Evolutionary conservation across 1,140 invertebrate species (phyloP).

Genomic region (Andricus grossulariae): DNA sequence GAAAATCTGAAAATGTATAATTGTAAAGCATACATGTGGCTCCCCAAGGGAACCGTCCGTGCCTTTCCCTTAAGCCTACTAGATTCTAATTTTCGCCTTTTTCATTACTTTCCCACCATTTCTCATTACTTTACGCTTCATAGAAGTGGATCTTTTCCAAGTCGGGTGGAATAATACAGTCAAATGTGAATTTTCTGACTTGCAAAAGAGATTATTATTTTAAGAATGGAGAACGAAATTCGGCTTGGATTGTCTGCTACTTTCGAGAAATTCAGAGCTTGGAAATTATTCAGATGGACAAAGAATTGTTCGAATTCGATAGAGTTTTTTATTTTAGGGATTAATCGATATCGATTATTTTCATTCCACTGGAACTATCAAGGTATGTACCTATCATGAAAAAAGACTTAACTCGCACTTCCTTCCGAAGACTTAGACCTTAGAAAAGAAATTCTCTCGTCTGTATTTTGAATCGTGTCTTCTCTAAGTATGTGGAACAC

Average conservation of each 20-base stretch:
- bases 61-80: constrained; percentile 12
- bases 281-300: too few relatives aligned
- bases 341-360: neutral
- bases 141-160: too few relatives aligned
- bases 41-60: constrained; percentile 25
- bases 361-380: neutral
- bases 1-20: constrained; percentile 4
- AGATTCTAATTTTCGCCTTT: neutral
- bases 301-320: too few relatives aligned
- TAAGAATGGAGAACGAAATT: too few relatives aligned
- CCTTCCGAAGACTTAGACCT: neutral
- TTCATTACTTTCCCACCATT: neutral
- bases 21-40: constrained; percentile 5
- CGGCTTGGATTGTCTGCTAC: too few relatives aligned
- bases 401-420: constrained; percentile 6
- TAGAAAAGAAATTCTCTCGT: too few relatives aligned
- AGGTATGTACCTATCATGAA: neutral
- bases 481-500: constrained; percentile 12
- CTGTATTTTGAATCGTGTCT: neutral
- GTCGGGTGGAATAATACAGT: too few relatives aligned
- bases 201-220: too few relatives aligned
- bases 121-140: too few relatives aligned
- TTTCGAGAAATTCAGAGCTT: too few relatives aligned
- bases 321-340: too few relatives aligned
- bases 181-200: too few relatives aligned